Evolutionary conservation across 1,140 invertebrate genomes (phyloP).

Genomic region (Saccostrea cuccullata): DNA sequence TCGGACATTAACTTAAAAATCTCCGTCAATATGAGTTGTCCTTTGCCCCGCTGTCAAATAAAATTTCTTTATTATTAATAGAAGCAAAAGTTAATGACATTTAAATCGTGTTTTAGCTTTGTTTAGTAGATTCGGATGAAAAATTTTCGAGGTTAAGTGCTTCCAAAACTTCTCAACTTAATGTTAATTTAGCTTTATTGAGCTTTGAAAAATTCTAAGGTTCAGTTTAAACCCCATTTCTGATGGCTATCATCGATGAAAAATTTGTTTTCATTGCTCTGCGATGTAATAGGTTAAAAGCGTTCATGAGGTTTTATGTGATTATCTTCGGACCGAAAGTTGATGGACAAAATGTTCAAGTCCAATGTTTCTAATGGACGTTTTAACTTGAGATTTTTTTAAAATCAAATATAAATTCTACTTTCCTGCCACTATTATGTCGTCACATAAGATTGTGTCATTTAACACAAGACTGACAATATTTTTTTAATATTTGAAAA

Average conservation of each 20-base stretch:
- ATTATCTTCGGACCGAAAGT: neutral
- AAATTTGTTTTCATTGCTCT: neutral
- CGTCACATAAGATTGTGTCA: too few relatives aligned
- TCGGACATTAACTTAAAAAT: neutral
- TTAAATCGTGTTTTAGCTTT: neutral
- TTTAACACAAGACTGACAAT: too few relatives aligned
- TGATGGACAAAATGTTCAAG: too few relatives aligned
- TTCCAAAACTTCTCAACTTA: neutral
- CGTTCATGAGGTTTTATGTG: neutral
- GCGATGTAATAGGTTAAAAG: constrained; percentile 3
- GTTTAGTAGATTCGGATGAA: neutral
- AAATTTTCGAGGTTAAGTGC: neutral
- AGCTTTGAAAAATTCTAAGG: neutral
- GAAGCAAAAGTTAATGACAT: neutral
- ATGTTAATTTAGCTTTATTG: neutral
- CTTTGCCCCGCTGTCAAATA: neutral
- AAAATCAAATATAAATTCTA: too few relatives aligned
- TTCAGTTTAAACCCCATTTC: neutral
- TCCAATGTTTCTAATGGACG: too few relatives aligned
- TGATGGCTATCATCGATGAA: neutral
- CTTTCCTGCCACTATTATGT: too few relatives aligned
- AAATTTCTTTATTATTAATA: neutral
- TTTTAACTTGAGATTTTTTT: too few relatives aligned
- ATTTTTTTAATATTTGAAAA: too few relatives aligned
- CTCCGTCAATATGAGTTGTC: neutral